phyloP scores from a whole-genome alignment of 2,113 vertebrate genomes.

The Carettochelys insculpta region DNA sequence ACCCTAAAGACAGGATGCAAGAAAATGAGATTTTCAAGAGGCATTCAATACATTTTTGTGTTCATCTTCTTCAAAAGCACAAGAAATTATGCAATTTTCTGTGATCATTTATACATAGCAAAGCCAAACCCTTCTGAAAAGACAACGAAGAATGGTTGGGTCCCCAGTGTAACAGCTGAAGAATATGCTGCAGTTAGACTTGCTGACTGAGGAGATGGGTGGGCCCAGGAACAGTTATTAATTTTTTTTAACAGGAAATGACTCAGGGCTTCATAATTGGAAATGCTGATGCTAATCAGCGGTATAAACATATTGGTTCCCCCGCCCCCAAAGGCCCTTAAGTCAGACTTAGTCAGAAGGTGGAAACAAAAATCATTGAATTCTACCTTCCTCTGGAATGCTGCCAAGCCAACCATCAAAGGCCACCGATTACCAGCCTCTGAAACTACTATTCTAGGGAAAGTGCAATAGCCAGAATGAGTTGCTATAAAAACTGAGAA shows the following conservation, averaged over 20 bases:
- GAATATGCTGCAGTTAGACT: not conserved
- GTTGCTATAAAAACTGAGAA: not conserved
- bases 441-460: not conserved
- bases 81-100: not conserved
- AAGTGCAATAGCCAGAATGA: not conserved
- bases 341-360: slow-evolving; percentile 12
- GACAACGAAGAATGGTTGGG: not conserved
- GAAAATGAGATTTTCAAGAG: not conserved
- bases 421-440: not conserved
- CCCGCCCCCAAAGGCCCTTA: slow-evolving; percentile 7
- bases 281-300: slow-evolving; percentile 40
- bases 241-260: not conserved
- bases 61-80: slow-evolving; percentile 11
- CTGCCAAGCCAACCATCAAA: not conserved
- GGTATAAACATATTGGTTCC: not conserved
- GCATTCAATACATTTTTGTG: not conserved
- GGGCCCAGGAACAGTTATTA: not conserved
- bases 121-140: not conserved
- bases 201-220: not conserved
- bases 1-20: not conserved
- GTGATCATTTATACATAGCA: not conserved
- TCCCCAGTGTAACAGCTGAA: not conserved
- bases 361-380: slow-evolving; percentile 34
- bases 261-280: slow-evolving; percentile 19
- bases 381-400: not conserved